Evolutionary conservation across 2,797 vertebrate species (phyloP), one percentile per base, ranked within the genome.

Genomic region (Podarcis lilfordi): DNA sequence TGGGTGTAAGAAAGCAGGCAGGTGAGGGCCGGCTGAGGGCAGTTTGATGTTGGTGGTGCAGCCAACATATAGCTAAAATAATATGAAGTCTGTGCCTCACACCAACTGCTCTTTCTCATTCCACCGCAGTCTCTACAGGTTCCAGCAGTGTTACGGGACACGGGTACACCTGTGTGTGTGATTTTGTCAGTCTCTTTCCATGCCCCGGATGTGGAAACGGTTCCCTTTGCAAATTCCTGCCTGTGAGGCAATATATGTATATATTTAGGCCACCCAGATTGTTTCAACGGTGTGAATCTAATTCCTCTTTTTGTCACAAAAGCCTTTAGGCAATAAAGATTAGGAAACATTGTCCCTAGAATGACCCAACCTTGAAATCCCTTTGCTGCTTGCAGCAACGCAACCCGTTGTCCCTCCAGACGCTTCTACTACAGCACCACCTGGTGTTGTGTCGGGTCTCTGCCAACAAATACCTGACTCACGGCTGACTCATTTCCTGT

Each of bases 401-500:
- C 3, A 25, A 32, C 23, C 25, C 5, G 1, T 25, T 3, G 4
- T 13, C 9, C 21, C 69, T 11, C 0, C 4, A 11, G 5, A 21
- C 1, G 4, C 71, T 72, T 32, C 9, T 13, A 3, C 1, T 4
- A 59, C 50, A 83, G 80, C 50, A 5, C 29, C 84, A 75, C 40
- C 75, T 80, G 25, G 23, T 29, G 32, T 27, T 19, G 1, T 1
- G 5, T 5, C 19, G 10, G 32, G 35, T 21, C 21, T 40, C 19
- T 15, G 32, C 21, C 25, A 59, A n/a, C 32, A 35, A 3, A 40
- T 5, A 5, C 7, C 27, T 80, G 78, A 61, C 15, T 59, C 69
- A 59, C 3, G 15, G 23, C 37, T 66, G 83, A 75, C 11, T 74
- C 50, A 89, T 66, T 89, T 80, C 69, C 83, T 55, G 37, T 81